Percentiles rank a stretch among this genome's conserved stretches.
These are phyloP conservation scores for Tuberolachnus salignus DNA, from an alignment of 2,888 invertebrate genomes.

Conservation along the genomic window DNA sequence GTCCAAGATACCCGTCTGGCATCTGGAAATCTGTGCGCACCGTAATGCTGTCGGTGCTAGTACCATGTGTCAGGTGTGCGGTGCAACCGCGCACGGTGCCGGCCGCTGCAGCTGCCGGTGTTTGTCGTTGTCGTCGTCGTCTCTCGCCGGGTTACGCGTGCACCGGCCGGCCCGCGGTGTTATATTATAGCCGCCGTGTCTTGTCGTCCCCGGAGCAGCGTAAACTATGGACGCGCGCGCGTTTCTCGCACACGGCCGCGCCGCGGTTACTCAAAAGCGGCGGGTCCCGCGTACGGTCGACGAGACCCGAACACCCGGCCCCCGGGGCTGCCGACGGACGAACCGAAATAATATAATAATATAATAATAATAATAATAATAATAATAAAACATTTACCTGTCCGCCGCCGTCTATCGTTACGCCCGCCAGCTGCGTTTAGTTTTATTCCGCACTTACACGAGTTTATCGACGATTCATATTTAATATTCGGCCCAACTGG, in stretches of 20 bases:
- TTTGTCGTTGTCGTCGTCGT: constrained; percentile 33
- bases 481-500: too few relatives aligned
- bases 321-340: too few relatives aligned
- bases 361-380: too few relatives aligned
- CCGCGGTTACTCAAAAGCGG: background rate
- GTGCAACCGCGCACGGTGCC: background rate
- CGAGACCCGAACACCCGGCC: background rate
- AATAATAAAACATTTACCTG: too few relatives aligned
- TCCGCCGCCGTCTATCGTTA: too few relatives aligned
- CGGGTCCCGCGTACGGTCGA: background rate
- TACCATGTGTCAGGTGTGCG: constrained; percentile 50
- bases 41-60: too few relatives aligned
- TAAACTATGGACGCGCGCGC: background rate
- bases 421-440: too few relatives aligned
- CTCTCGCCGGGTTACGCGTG: constrained; percentile 4
- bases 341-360: too few relatives aligned
- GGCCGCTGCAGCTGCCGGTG: constrained; percentile 29
- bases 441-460: too few relatives aligned
- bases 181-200: background rate
- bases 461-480: too few relatives aligned
- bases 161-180: background rate
- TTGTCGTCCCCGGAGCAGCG: background rate
- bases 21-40: constrained; percentile 39
- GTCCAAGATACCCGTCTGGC: background rate
- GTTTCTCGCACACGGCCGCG: background rate